Evolutionary conservation across 2,797 vertebrate species (phyloP).

Genomic region (Pangasius macronema): DNA sequence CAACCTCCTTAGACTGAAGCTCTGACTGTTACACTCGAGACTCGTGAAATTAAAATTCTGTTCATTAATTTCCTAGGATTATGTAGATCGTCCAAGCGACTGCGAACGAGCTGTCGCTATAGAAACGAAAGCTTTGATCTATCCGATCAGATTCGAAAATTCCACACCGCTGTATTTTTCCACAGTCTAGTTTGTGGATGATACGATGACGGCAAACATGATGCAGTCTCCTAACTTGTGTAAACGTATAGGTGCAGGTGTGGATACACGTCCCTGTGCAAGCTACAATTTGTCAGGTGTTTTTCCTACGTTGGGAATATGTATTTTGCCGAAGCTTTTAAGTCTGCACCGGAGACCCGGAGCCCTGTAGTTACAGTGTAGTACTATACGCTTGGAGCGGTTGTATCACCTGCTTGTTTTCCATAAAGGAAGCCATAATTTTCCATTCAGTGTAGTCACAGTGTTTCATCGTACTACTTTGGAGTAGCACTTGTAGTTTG

Average conservation of each 20-base stretch:
- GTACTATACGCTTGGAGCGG: not conserved
- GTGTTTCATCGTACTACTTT: not conserved
- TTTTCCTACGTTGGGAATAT: constrained; percentile 1
- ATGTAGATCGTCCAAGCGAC: not conserved
- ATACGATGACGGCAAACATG: not conserved
- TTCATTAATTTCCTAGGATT: not conserved
- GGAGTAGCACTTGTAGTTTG: not conserved
- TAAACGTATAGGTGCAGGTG: not conserved
- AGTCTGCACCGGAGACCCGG: not conserved
- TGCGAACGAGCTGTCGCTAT: not conserved
- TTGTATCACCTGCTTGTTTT: not conserved
- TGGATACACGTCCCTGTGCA: constrained; percentile 12
- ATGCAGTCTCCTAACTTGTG: not conserved
- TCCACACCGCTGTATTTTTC: not conserved
- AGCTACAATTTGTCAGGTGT: constrained; percentile 39
- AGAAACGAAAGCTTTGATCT: not conserved
- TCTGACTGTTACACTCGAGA: not conserved
- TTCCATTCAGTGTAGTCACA: not conserved
- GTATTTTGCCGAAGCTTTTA: constrained; percentile 28
- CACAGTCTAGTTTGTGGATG: not conserved
- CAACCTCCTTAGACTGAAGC: not conserved
- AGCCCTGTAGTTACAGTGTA: constrained; percentile 28
- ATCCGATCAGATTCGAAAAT: not conserved
- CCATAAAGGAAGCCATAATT: not conserved
- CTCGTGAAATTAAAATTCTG: not conserved